Percentiles rank a stretch among this genome's conserved stretches.
phyloP scores from a whole-genome alignment of 2,888 invertebrate genomes.

The Scaptomyza caliginosa region DNA sequence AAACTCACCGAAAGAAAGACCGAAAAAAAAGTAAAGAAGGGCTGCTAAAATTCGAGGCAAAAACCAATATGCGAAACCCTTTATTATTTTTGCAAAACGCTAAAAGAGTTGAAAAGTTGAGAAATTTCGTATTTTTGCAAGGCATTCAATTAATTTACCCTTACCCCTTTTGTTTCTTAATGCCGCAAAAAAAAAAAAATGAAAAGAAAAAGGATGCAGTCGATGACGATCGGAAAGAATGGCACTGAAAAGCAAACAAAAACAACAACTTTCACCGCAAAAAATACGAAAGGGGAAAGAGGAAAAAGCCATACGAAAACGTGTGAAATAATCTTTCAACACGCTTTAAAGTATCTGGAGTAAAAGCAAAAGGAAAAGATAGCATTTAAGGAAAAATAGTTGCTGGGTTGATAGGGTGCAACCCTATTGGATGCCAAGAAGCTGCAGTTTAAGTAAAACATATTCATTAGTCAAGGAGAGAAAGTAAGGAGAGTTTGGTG shows the following conservation, averaged over 20 bases:
- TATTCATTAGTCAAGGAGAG: not conserved
- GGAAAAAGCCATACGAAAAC: constrained; percentile 34
- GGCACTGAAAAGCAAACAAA: constrained; percentile 54
- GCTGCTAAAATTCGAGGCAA: constrained; percentile 28
- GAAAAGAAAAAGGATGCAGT: constrained; percentile 9
- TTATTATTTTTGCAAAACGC: constrained; percentile 30
- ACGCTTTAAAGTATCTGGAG: constrained; percentile 2
- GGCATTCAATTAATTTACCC: constrained; percentile 67
- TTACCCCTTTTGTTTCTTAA: constrained; percentile 27
- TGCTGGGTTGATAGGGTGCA: not conserved
- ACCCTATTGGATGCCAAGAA: not conserved
- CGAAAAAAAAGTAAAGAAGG: constrained; percentile 34
- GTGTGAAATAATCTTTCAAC: constrained; percentile 65
- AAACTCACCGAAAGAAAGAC: constrained; percentile 43
- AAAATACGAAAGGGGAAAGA: constrained; percentile 12
- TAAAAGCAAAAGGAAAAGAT: constrained; percentile 5
- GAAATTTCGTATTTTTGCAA: constrained; percentile 36
- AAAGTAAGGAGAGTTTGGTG: not conserved
- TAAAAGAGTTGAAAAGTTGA: constrained; percentile 68
- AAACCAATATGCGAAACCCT: constrained; percentile 41
- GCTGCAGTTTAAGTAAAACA: not conserved
- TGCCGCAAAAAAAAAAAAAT: too few relatives aligned
- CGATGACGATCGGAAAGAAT: constrained; percentile 25
- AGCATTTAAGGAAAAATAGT: not conserved
- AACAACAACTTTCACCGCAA: constrained; percentile 70